A percentile compares a stretch with the other conserved stretches of the same genome.
Evolutionary conservation across 2,113 vertebrate species (phyloP).

Genomic region (Spea multiplicata): DNA sequence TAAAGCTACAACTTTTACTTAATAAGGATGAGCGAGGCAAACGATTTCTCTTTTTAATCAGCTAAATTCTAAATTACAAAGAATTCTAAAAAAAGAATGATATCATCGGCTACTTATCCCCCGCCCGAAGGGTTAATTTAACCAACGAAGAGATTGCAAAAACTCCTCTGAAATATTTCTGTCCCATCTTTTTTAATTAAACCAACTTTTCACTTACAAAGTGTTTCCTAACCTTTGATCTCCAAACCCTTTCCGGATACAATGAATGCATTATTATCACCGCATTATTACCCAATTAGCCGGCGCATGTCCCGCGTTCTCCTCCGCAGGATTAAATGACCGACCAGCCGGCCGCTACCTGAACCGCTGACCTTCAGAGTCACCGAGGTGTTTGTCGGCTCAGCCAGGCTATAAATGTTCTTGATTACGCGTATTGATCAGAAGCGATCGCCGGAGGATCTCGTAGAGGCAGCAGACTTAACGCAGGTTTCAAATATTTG

Average conservation of each 20-base stretch:
- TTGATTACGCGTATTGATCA: conserved; percentile 19
- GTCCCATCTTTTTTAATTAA: conserved; percentile 28
- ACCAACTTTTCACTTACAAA: conserved; percentile 20
- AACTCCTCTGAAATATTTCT: too few species aligned
- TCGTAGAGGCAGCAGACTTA: not conserved
- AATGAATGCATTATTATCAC: conserved; percentile 41
- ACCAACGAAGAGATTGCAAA: not conserved
- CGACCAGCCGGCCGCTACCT: not conserved
- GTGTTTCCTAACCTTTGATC: conserved; percentile 36
- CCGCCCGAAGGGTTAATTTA: conserved; percentile 1
- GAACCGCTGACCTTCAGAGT: conserved; percentile 13
- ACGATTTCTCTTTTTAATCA: conserved; percentile 20
- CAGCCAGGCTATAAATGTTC: not conserved
- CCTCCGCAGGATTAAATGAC: conserved; percentile 5
- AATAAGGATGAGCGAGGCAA: conserved; percentile 5
- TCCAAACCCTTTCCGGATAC: conserved; percentile 15
- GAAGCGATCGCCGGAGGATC: not conserved
- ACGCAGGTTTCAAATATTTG: not conserved
- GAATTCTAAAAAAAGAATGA: conserved; percentile 4
- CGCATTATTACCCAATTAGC: conserved; percentile 36
- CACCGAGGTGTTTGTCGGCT: not conserved
- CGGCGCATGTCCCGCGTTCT: not conserved
- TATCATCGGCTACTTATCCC: conserved; percentile 8
- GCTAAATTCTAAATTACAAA: conserved; percentile 12
- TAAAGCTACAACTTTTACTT: not conserved